phyloP scores from a whole-genome alignment of 1,140 invertebrate genomes.

The Mycetomoellerius zeteki region DNA sequence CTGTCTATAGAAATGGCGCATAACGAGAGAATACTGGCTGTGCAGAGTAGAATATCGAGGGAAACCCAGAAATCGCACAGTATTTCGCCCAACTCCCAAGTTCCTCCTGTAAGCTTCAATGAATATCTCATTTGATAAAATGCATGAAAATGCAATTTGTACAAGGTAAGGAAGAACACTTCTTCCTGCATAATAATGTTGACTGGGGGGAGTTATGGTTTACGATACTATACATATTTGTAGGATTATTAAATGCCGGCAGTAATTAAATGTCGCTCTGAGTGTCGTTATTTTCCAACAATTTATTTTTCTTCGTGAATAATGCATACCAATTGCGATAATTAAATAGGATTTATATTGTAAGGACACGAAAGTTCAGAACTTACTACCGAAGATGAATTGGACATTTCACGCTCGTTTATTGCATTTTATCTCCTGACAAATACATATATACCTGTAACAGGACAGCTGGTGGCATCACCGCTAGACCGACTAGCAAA shows the following conservation, averaged over 20 bases:
- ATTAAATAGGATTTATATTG: constrained; percentile 17
- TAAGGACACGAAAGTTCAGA: not conserved
- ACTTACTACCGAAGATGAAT: not conserved
- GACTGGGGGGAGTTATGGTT: not conserved
- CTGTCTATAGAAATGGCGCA: constrained; percentile 94
- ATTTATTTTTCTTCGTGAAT: not conserved
- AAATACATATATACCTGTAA: constrained; percentile 81
- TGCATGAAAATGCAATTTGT: constrained; percentile 54
- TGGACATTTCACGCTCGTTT: not conserved
- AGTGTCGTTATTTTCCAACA: not conserved
- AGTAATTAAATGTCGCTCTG: constrained; percentile 13
- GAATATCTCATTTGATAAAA: constrained; percentile 53
- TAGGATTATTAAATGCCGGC: constrained; percentile 16
- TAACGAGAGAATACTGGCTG: constrained; percentile 93
- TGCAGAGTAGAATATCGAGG: constrained; percentile 97
- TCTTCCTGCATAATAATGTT: constrained; percentile 54
- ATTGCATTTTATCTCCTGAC: not conserved
- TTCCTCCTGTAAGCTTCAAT: constrained; percentile 87
- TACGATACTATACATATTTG: not conserved
- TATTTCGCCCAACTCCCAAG: constrained; percentile 93
- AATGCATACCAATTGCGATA: not conserved
- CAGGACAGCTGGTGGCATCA: constrained; percentile 97
- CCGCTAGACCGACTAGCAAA: constrained; percentile 96
- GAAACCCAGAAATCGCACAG: constrained; percentile 97
- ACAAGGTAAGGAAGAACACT: not conserved